Percentiles rank a stretch among this genome's conserved stretches.
Conservation (phyloP, 2,113 vertebrate species). For the Poecile atricapillus region DNA sequence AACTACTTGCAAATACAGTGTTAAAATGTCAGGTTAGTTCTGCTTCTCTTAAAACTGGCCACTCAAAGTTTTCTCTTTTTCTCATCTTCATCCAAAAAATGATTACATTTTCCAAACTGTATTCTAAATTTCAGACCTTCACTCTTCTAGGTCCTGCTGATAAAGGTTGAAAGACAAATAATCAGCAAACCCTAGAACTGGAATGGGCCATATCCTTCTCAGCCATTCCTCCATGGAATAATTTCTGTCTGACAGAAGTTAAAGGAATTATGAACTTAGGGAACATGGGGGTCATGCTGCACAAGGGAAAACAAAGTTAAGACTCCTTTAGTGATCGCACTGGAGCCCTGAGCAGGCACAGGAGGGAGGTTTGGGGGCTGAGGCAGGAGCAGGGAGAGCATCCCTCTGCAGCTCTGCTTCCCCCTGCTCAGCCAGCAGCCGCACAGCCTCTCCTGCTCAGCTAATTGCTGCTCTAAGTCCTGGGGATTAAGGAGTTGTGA, state of each 20-base stretch:
- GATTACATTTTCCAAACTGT: background rate
- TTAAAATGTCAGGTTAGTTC: background rate
- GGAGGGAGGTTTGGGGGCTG: background rate
- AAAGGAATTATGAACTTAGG: background rate
- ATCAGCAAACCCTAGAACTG: background rate
- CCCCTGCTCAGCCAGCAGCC: background rate
- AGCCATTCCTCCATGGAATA: background rate
- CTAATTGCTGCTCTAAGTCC: background rate
- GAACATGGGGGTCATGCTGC: fast-evolving
- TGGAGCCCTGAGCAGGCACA: background rate
- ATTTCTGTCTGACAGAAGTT: no score
- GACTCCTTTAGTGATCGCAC: background rate
- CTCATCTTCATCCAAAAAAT: background rate
- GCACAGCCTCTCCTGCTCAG: background rate
- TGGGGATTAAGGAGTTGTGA: background rate
- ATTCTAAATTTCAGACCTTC: background rate
- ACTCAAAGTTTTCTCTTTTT: background rate
- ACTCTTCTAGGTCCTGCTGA: background rate
- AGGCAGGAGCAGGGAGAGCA: background rate
- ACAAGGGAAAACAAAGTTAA: background rate
- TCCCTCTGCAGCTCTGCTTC: background rate
- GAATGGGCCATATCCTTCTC: background rate
- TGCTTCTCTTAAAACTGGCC: background rate
- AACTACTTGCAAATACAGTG: background rate
- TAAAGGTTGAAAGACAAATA: background rate